Percentiles rank a stretch among this genome's conserved stretches.
These are phyloP conservation scores for Lottia gigantea DNA, from an alignment of 2,888 invertebrate genomes.

Conservation along the genomic window DNA sequence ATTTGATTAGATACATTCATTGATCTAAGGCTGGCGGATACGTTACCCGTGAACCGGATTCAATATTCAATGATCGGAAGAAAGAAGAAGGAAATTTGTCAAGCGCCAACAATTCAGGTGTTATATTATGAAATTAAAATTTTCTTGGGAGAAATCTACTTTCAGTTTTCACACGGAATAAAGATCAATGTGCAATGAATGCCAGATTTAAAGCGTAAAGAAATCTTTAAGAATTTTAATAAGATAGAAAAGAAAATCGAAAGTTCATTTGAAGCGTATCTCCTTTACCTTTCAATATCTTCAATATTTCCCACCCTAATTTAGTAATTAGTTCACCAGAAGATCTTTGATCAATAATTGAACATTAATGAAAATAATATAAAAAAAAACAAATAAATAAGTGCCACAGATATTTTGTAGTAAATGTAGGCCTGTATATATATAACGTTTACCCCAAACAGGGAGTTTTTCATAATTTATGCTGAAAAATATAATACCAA, in stretches of 20 bases:
- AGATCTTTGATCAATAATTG: too few species aligned
- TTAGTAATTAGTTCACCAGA: not conserved
- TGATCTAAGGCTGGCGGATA: not conserved
- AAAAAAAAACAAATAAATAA: too few species aligned
- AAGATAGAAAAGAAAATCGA: not conserved
- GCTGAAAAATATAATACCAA: too few species aligned
- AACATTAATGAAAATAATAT: too few species aligned
- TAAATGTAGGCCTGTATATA: too few species aligned
- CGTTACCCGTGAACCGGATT: not conserved
- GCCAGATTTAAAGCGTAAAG: not conserved
- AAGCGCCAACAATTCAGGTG: not conserved
- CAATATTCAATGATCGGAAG: too few species aligned
- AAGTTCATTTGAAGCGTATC: not conserved
- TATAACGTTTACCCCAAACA: too few species aligned
- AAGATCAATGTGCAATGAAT: not conserved
- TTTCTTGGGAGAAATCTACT: not conserved
- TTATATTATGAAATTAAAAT: not conserved
- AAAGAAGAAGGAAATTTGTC: not conserved
- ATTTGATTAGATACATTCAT: not conserved
- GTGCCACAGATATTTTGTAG: too few species aligned
- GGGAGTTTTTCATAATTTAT: too few species aligned
- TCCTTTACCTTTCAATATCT: not conserved
- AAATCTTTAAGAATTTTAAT: not conserved
- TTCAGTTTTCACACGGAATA: not conserved
- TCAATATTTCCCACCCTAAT: slow-evolving; percentile 1